A percentile compares a stretch with the other conserved stretches of the same genome.
phyloP scores from a whole-genome alignment of 2,113 vertebrate species.

The Phycodurus eques region DNA sequence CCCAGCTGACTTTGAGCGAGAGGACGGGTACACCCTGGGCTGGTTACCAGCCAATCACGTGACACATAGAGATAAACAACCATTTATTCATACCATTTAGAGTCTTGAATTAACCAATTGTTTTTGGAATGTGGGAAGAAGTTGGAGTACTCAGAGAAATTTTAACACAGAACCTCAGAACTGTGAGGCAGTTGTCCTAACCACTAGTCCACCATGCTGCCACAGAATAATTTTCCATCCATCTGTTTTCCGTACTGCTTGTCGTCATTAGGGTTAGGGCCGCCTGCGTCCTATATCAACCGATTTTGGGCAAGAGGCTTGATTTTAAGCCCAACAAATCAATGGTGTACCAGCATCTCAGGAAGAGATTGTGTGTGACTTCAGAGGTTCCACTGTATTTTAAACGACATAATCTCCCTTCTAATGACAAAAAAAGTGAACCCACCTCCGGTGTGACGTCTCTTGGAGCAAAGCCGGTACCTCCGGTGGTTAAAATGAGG shows the following conservation, averaged over 20 bases:
- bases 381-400: background rate
- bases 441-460: slow-evolving; percentile 98
- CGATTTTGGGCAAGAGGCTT: background rate
- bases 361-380: background rate
- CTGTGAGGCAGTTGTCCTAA: too few relatives aligned
- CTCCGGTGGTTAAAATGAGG: slow-evolving; percentile 97
- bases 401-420: background rate
- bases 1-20: too few relatives aligned
- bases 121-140: too few relatives aligned
- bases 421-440: background rate
- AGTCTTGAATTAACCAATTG: too few relatives aligned
- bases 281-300: background rate
- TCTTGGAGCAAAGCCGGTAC: slow-evolving; percentile 95
- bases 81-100: too few relatives aligned
- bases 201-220: too few relatives aligned
- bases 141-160: too few relatives aligned
- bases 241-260: background rate
- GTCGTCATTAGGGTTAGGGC: background rate
- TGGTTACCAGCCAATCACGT: too few relatives aligned
- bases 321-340: background rate
- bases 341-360: background rate
- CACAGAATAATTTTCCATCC: too few relatives aligned
- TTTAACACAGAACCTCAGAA: too few relatives aligned
- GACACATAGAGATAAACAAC: too few relatives aligned
- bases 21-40: too few relatives aligned